These are phyloP conservation scores for Temnothorax curvispinosus DNA, from an alignment of 1,140 invertebrate species.

Conservation along the genomic window DNA sequence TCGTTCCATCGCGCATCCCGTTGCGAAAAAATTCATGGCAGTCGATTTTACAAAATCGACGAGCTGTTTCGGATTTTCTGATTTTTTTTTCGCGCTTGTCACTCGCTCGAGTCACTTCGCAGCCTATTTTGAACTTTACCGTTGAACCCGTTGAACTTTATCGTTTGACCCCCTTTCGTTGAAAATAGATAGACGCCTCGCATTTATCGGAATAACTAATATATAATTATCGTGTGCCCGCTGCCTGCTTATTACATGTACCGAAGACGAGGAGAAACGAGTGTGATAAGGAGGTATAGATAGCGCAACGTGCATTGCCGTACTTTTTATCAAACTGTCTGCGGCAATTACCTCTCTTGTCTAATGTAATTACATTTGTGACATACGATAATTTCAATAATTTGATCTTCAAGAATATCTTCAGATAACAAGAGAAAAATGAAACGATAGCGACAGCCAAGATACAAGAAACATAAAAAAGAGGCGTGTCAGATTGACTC, in stretches of 20 bases:
- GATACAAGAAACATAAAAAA: constrained; percentile 29
- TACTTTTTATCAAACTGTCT: not conserved
- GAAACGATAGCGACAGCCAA: not conserved
- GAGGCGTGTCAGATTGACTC: constrained; percentile 10
- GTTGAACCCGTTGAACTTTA: not conserved
- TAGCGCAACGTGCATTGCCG: not conserved
- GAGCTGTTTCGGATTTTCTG: not conserved
- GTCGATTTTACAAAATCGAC: not conserved
- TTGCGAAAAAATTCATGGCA: not conserved
- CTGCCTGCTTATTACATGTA: constrained; percentile 7
- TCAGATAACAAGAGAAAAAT: not conserved
- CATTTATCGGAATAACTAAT: constrained; percentile 10
- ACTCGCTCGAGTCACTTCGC: not conserved
- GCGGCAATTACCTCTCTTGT: not conserved
- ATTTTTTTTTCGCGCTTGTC: not conserved
- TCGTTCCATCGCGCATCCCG: not conserved
- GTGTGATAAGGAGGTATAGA: not conserved
- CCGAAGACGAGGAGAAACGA: not conserved
- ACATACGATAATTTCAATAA: not conserved
- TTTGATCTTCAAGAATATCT: not conserved
- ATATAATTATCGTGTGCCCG: constrained; percentile 2
- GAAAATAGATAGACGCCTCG: not conserved
- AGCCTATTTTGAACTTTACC: not conserved
- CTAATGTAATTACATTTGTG: not conserved
- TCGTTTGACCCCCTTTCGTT: not conserved